Evolutionary conservation across 2,888 invertebrate genomes (phyloP).

Genomic region (Drosophila setosimentum): DNA sequence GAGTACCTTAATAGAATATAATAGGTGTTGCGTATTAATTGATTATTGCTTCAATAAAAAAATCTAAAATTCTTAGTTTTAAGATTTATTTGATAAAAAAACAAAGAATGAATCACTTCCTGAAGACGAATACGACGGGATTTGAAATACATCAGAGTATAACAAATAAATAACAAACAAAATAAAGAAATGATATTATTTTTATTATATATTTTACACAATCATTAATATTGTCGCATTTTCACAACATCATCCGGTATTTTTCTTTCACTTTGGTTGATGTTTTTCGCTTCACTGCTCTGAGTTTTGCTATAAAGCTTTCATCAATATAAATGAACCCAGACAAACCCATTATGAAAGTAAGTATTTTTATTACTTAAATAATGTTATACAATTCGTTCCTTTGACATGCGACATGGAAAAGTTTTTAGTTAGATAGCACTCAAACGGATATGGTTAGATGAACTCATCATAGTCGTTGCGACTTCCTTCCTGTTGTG

Average conservation of each 20-base stretch:
- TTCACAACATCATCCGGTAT: not conserved
- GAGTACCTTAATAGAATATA: not conserved
- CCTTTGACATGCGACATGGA: slow-evolving; percentile 31
- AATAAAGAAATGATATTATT: not conserved
- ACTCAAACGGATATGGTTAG: slow-evolving; percentile 24
- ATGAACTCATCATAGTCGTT: slow-evolving; percentile 51
- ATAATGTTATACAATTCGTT: not conserved
- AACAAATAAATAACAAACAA: not conserved
- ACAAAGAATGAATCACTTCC: not conserved
- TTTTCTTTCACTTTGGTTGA: not conserved
- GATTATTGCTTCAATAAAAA: not conserved
- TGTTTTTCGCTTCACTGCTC: not conserved
- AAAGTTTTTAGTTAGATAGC: slow-evolving; percentile 13
- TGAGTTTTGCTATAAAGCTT: not conserved
- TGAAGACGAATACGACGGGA: not conserved
- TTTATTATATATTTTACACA: not conserved
- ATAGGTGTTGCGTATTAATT: not conserved
- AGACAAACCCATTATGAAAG: slow-evolving; percentile 4
- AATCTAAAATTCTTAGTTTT: not conserved
- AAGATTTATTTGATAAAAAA: too few relatives aligned
- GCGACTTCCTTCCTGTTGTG: slow-evolving; percentile 39
- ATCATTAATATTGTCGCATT: not conserved
- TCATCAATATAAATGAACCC: not conserved
- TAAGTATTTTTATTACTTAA: slow-evolving; percentile 5
- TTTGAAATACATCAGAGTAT: not conserved